phyloP scores from a whole-genome alignment of 2,888 invertebrate species.

The Chirona hameri region DNA sequence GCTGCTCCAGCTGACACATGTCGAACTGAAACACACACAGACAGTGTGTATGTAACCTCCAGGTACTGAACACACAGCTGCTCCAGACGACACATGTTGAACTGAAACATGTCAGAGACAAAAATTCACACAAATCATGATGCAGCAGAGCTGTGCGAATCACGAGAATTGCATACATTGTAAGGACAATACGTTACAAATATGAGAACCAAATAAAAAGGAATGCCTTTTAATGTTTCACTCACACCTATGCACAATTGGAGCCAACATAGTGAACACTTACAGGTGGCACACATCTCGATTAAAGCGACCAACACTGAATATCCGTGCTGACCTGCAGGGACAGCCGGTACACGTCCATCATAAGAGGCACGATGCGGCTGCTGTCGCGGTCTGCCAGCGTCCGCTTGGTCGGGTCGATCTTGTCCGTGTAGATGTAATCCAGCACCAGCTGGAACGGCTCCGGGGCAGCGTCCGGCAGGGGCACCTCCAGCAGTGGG shows the following conservation, averaged over 20 bases:
- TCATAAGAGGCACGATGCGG: conserved; percentile 79
- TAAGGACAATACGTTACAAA: too few species aligned
- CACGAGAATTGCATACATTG: too few species aligned
- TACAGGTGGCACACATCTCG: too few species aligned
- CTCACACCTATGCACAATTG: too few species aligned
- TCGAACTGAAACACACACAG: too few species aligned
- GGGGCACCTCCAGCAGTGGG: conserved; percentile 60
- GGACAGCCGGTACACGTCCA: conserved; percentile 87
- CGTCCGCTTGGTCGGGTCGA: conserved; percentile 64
- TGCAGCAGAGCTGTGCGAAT: too few species aligned
- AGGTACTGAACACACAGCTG: conserved; percentile 86
- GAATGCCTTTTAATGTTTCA: too few species aligned
- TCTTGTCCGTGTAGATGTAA: conserved; percentile 91
- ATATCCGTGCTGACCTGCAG: conserved; percentile 57
- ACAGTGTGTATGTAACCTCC: too few species aligned
- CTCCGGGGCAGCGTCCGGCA: conserved; percentile 80
- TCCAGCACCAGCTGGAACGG: conserved; percentile 90
- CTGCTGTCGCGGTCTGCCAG: conserved; percentile 70
- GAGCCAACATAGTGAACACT: too few species aligned
- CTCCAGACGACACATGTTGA: conserved; percentile 79
- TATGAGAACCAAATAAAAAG: too few species aligned
- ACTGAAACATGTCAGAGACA: conserved; percentile 46
- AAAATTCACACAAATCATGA: too few species aligned
- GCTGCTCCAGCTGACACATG: too few species aligned
- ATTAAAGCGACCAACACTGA: background rate